Evolutionary conservation across 2,888 invertebrate genomes (phyloP), one percentile per base, ranked within the genome.

Genomic region (Pseudococcus jackbeardsleyi): DNA sequence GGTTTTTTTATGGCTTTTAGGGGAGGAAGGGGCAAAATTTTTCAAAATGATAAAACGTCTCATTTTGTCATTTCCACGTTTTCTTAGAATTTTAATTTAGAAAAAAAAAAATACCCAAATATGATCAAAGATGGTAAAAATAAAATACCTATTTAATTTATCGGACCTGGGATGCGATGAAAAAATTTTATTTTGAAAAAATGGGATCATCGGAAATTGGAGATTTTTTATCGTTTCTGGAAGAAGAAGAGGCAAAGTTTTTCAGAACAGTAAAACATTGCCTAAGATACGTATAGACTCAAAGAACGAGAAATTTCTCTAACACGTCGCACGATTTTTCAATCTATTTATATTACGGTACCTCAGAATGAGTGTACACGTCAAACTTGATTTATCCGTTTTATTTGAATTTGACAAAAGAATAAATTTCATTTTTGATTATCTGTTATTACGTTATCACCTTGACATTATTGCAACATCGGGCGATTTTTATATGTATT

Each of bases 381-480:
- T 68, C 68, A 68, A 68, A 68, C 68, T 68, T 68, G 68, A 68
- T 68, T 68, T 68, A 68, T 68, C 26, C 68, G 68, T 68, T 68
- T 68, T 68, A 68, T 68, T 68, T 68, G 22, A 68, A 68, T 26
- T 68, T 68, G 68, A 68, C 68, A 68, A 68, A 68, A 68, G 68
- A 68, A 68, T 68, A 68, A 68, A 68, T 68, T 68, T 68, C 68
- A 68, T 68, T 68, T 68, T 68, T 68, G 42, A 42, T 77, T 42
- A 77, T 77, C 77, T 39, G n/a, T 54, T 54, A 54, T 33, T 77
- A 77, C 77, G 77, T 42, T 77, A 77, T 77, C 77, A 42, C 77
- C 77, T 77, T 77, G 77, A 77, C 77, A 77, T 77, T 77, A 77
- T 77, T 77, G 77, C 77, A 5, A 77, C 77, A 77, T 77, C 39